A percentile compares a stretch with the other conserved stretches of the same genome.
Conservation (phyloP, 2,797 vertebrate species). For the Borostomias antarcticus region DNA sequence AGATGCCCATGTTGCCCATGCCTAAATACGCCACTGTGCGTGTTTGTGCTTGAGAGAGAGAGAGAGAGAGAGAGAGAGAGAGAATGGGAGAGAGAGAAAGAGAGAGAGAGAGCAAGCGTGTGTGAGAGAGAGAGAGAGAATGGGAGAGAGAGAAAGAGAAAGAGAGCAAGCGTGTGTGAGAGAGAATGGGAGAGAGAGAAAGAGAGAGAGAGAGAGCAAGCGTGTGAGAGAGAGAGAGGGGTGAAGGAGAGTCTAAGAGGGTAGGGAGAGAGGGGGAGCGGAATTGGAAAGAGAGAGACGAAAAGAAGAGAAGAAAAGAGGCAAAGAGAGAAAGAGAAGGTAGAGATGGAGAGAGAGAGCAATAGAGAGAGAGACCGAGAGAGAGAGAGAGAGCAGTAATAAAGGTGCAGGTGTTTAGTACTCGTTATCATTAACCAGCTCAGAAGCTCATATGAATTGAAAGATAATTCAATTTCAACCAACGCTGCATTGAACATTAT, state of each 20-base stretch:
- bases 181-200: no score
- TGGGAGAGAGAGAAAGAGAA: no score
- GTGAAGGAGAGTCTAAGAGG: no score
- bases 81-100: no score
- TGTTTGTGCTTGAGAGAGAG: no score
- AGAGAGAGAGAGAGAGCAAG: no score
- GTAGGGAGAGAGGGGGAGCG: no score
- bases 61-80: not conserved
- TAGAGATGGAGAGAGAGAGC: not conserved
- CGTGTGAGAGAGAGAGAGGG: no score
- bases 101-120: not conserved
- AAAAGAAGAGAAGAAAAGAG: not conserved
- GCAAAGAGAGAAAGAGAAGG: not conserved
- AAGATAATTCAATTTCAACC: not conserved
- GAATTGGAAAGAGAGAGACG: not conserved
- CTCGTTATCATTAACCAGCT: slow-evolving; percentile 2
- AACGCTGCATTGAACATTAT: not conserved
- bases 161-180: no score
- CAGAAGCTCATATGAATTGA: not conserved
- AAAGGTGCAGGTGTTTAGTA: not conserved
- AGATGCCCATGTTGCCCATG: no score
- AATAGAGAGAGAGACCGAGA: not conserved
- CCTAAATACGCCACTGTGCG: no score
- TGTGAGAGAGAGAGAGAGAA: no score
- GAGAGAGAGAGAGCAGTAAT: not conserved